A percentile compares a stretch with the other conserved stretches of the same genome.
Evolutionary conservation across 2,797 vertebrate species (phyloP).

Genomic region (Alectoris magna): DNA sequence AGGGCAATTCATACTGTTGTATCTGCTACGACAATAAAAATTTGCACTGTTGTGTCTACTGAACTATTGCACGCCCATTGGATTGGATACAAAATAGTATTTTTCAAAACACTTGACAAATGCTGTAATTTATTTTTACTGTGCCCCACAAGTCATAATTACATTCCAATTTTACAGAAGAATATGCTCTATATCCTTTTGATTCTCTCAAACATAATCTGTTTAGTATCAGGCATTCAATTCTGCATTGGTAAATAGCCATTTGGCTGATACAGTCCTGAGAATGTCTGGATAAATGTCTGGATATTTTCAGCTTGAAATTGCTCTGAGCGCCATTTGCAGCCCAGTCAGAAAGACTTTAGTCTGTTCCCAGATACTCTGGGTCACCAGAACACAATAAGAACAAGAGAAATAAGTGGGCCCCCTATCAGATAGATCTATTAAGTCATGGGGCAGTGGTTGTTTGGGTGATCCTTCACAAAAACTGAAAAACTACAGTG

Average conservation of each 20-base stretch:
- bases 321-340: conserved; percentile 38
- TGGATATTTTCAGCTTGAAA: conserved; percentile 66
- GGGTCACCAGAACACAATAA: not conserved
- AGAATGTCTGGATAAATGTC: conserved; percentile 59
- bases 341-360: conserved; percentile 15
- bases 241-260: conserved; percentile 27
- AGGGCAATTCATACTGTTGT: not conserved
- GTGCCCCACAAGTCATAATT: not conserved
- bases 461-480: not conserved
- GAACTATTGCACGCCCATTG: accelerated
- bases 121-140: conserved; percentile 13
- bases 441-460: not conserved
- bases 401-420: not conserved
- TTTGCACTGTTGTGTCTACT: not conserved
- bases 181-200: not conserved
- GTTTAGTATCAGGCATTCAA: conserved; percentile 61
- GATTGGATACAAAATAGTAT: not conserved
- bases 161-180: conserved; percentile 7
- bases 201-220: conserved; percentile 49
- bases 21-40: not conserved
- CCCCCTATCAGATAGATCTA: not conserved
- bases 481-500: not conserved
- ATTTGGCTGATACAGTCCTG: conserved; percentile 54
- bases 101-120: conserved; percentile 27
- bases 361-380: not conserved